phyloP scores from a whole-genome alignment of 2,888 invertebrate species.

The Micoletzkya japonica region DNA sequence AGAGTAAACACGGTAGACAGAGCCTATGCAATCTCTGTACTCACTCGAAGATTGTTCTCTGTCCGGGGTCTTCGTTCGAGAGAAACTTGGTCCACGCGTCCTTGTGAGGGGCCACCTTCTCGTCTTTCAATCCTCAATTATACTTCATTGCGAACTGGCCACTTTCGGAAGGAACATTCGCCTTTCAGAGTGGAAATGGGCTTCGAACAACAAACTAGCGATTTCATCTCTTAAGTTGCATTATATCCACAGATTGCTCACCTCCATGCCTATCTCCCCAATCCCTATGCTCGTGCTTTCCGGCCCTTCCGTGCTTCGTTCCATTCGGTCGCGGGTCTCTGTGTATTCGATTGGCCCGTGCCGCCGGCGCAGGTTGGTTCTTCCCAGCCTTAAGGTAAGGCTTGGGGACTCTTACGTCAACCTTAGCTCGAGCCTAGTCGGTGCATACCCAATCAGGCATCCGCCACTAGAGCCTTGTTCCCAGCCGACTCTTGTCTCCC shows the following conservation, averaged over 20 bases:
- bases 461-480: no score
- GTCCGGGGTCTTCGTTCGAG: constrained; percentile 53
- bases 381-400: constrained; percentile 44
- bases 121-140: constrained; percentile 53
- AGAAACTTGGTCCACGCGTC: constrained; percentile 61
- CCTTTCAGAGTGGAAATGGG: no score
- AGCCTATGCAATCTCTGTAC: not conserved
- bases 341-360: constrained; percentile 56
- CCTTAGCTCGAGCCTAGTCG: no score
- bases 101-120: constrained; percentile 61
- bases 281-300: constrained; percentile 57
- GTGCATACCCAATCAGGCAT: no score
- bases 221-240: not conserved
- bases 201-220: no score
- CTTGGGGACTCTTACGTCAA: no score
- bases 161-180: no score
- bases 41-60: constrained; percentile 49
- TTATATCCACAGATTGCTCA: constrained; percentile 13
- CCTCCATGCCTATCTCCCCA: constrained; percentile 63
- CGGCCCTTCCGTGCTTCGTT: constrained; percentile 56
- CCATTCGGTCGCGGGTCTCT: constrained; percentile 49
- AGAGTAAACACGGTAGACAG: no score
- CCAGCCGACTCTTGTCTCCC: constrained; percentile 23
- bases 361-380: constrained; percentile 58
- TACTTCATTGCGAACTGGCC: not conserved